Conservation (phyloP, 2,888 invertebrate genomes). For the Drosophila villosipedis region DNA sequence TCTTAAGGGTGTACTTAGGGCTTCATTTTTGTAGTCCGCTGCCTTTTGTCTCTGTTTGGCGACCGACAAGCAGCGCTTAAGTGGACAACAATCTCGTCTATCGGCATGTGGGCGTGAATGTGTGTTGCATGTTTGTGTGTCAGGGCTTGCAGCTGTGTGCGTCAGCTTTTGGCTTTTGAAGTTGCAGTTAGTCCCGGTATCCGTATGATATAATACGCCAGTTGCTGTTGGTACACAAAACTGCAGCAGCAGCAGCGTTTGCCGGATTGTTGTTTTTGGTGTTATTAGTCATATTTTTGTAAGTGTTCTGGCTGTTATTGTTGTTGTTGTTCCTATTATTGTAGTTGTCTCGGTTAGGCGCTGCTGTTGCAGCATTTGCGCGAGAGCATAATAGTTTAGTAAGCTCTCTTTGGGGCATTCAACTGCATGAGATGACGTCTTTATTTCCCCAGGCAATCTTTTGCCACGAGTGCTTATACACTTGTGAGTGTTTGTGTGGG, state of each 20-base stretch:
- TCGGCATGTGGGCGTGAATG: neutral
- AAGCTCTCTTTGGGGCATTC: slow-evolving; percentile 79
- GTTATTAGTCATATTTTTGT: slow-evolving; percentile 70
- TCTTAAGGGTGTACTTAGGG: slow-evolving; percentile 77
- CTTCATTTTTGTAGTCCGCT: slow-evolving; percentile 71
- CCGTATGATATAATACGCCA: slow-evolving; percentile 69
- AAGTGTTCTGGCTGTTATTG: slow-evolving; percentile 42
- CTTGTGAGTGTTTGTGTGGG: slow-evolving; percentile 42
- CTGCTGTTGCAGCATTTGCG: slow-evolving; percentile 56
- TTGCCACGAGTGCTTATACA: slow-evolving; percentile 76
- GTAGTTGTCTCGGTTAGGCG: slow-evolving; percentile 57
- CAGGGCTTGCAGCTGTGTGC: slow-evolving; percentile 50
- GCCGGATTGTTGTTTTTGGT: slow-evolving; percentile 68
- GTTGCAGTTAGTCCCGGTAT: slow-evolving; percentile 71
- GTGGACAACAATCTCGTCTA: slow-evolving; percentile 51
- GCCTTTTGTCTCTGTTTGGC: slow-evolving; percentile 64
- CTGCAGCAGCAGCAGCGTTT: slow-evolving; percentile 8
- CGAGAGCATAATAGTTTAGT: slow-evolving; percentile 79
- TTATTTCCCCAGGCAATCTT: slow-evolving; percentile 82
- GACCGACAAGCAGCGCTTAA: slow-evolving; percentile 55
- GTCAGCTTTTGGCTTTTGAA: slow-evolving; percentile 66
- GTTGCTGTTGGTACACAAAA: slow-evolving; percentile 27
- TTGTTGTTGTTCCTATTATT: slow-evolving; percentile 42
- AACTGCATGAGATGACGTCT: slow-evolving; percentile 79
- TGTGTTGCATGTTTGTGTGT: slow-evolving; percentile 31